Conservation (phyloP, 2,888 invertebrate species). For the Tineola bisselliella region DNA sequence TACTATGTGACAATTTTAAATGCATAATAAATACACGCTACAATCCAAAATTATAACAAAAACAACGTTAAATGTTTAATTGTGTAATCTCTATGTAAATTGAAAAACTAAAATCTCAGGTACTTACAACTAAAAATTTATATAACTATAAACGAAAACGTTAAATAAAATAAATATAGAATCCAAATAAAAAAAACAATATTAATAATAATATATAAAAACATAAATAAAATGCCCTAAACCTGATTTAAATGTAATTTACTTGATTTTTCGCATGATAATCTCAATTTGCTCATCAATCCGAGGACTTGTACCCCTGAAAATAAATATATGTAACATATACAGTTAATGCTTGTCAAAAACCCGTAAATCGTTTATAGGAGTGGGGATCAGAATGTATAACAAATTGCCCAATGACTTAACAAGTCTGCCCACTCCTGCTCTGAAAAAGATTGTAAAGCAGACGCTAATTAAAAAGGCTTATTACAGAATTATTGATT, state of each 20-base stretch:
- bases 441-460: no score
- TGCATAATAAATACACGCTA: neutral
- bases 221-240: neutral
- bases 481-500: no score
- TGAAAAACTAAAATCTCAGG: constrained; percentile 28
- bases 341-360: no score
- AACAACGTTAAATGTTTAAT: constrained; percentile 8
- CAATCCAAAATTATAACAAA: no score
- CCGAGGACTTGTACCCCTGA: constrained; percentile 77
- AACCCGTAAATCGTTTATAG: no score
- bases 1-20: neutral
- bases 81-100: no score
- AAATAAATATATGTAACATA: neutral
- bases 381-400: no score
- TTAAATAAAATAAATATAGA: neutral
- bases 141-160: neutral
- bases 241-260: neutral
- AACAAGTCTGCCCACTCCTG: no score
- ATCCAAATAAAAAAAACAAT: neutral
- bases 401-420: no score
- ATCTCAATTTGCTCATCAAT: constrained; percentile 83
- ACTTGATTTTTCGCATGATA: constrained; percentile 71
- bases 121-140: constrained; percentile 25
- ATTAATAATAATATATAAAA: neutral
- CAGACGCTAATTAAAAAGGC: no score